phyloP scores from a whole-genome alignment of 2,888 invertebrate species.

The Euphydryas editha region DNA sequence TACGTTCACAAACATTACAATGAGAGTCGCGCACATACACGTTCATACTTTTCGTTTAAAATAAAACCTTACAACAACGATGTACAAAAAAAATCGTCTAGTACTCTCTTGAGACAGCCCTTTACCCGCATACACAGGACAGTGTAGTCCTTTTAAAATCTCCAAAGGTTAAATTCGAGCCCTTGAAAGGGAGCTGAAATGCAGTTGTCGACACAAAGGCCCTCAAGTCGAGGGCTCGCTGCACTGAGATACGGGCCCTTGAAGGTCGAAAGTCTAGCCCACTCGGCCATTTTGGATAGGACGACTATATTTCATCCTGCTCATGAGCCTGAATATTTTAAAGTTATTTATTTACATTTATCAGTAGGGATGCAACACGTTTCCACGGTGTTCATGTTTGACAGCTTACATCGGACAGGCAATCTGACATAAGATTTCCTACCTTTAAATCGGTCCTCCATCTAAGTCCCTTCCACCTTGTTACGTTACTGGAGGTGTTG shows the following conservation, averaged over 20 bases:
- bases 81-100: constrained; percentile 22
- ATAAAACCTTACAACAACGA: constrained; percentile 20
- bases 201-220: constrained; percentile 35
- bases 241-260: constrained; percentile 37
- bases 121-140: constrained; percentile 34
- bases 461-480: no score
- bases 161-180: constrained; percentile 38
- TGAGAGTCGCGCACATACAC: constrained; percentile 6
- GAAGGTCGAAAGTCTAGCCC: constrained; percentile 31
- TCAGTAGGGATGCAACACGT: no score
- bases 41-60: constrained; percentile 14
- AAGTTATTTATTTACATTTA: background rate
- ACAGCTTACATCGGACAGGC: no score
- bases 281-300: constrained; percentile 24
- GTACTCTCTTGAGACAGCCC: constrained; percentile 34
- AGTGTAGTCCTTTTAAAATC: constrained; percentile 24
- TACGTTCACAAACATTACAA: background rate
- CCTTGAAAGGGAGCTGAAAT: constrained; percentile 34
- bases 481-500: no score
- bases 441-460: no score
- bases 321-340: constrained; percentile 5
- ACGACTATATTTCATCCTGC: constrained; percentile 20
- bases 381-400: no score
- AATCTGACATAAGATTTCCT: no score
- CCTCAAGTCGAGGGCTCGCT: constrained; percentile 29